Percentiles rank a stretch among this genome's conserved stretches.
These are phyloP conservation scores for Cremastinae sp. DNA, from an alignment of 2,888 invertebrate species.

Conservation along the genomic window DNA sequence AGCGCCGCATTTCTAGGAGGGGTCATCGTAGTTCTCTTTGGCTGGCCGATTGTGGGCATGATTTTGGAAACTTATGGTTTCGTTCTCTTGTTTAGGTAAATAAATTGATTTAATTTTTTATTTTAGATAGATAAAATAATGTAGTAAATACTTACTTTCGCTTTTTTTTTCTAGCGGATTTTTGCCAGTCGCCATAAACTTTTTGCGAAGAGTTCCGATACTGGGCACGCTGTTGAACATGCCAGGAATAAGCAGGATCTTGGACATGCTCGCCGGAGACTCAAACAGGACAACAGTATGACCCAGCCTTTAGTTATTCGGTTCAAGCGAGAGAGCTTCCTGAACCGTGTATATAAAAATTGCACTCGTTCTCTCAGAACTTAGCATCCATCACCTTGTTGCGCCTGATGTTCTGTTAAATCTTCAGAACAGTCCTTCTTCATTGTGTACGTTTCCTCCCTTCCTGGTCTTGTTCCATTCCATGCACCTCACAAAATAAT, in stretches of 20 bases:
- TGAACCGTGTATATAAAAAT: slow-evolving; percentile 69
- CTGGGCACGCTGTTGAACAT: slow-evolving; percentile 93
- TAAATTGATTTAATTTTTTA: neutral
- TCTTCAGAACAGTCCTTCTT: neutral
- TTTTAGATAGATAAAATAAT: too few relatives aligned
- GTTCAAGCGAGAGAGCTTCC: slow-evolving; percentile 39
- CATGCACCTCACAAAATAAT: slow-evolving; percentile 54
- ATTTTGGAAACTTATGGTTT: slow-evolving; percentile 98
- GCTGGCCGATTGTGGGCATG: slow-evolving; percentile 99
- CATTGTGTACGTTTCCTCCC: slow-evolving; percentile 2
- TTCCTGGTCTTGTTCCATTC: slow-evolving; percentile 52
- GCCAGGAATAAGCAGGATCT: slow-evolving; percentile 93
- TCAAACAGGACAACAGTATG: slow-evolving; percentile 92
- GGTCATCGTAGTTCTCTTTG: slow-evolving; percentile 93
- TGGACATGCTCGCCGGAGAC: slow-evolving; percentile 91
- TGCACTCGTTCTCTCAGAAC: slow-evolving; percentile 49
- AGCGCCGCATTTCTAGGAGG: slow-evolving; percentile 95
- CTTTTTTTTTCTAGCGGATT: slow-evolving; percentile 90
- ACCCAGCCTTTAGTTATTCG: slow-evolving; percentile 71
- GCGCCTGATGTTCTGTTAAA: slow-evolving; percentile 10
- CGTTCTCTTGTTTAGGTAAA: slow-evolving; percentile 89
- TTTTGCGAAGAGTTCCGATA: slow-evolving; percentile 95
- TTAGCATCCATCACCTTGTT: slow-evolving; percentile 37
- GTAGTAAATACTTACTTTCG: neutral
- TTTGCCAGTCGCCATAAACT: slow-evolving; percentile 97